Percentiles rank a stretch among this genome's conserved stretches.
These are phyloP conservation scores for Lerema accius DNA, from an alignment of 1,140 invertebrate species.

Conservation along the genomic window DNA sequence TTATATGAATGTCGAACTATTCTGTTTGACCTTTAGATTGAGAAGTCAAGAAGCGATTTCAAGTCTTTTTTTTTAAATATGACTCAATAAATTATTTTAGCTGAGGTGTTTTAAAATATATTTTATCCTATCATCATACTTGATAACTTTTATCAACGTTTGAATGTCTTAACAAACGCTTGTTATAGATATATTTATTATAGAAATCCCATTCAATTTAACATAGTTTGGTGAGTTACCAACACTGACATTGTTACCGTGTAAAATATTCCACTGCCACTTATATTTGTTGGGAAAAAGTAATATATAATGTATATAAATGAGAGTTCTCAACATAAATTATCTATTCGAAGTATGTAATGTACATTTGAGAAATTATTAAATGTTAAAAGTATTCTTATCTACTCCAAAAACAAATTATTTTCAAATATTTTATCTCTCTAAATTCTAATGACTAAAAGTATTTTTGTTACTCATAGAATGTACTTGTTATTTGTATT, in stretches of 20 bases:
- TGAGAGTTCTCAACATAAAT: background rate
- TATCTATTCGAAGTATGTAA: slow-evolving; percentile 15
- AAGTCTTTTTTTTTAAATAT: too few species aligned
- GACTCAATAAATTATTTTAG: too few species aligned
- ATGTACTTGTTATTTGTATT: slow-evolving; percentile 23
- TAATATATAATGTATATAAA: slow-evolving; percentile 2
- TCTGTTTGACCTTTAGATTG: too few species aligned
- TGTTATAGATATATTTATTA: too few species aligned
- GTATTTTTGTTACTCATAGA: slow-evolving; percentile 29
- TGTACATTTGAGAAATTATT: slow-evolving; percentile 21
- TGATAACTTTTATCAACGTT: too few species aligned
- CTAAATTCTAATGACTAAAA: slow-evolving; percentile 20
- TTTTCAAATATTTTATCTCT: slow-evolving; percentile 25
- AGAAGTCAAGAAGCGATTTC: too few species aligned
- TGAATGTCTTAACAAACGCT: too few species aligned
- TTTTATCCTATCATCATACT: too few species aligned
- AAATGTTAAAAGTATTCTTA: slow-evolving; percentile 19
- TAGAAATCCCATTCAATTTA: background rate
- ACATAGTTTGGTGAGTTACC: background rate
- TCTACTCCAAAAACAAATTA: slow-evolving; percentile 5
- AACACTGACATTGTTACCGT: background rate
- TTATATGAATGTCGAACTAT: too few species aligned
- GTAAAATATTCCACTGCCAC: background rate
- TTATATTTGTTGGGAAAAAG: background rate
- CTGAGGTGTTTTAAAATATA: too few species aligned